Percentiles rank a stretch among this genome's conserved stretches.
Evolutionary conservation across 2,888 invertebrate species (phyloP).

Genomic region (Caenorhabditis doughertyi): DNA sequence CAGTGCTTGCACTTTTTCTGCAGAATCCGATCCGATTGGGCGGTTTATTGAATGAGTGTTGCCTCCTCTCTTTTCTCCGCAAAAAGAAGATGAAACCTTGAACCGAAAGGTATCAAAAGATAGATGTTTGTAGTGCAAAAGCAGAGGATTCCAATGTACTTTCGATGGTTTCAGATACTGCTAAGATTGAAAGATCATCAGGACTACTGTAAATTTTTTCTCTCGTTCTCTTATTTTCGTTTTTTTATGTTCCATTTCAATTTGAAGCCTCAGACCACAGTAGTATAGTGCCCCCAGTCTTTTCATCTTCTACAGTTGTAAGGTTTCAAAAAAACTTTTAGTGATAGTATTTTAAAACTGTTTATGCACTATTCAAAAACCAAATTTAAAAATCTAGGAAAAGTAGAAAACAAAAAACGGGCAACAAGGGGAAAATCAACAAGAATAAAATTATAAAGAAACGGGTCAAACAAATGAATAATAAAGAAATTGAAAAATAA

Average conservation of each 20-base stretch:
- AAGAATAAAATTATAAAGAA: conserved; percentile 16
- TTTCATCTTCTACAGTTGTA: too few relatives aligned
- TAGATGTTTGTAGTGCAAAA: conserved; percentile 1
- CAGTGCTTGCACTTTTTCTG: conserved; percentile 22
- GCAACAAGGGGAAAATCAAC: conserved; percentile 29
- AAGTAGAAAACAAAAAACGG: not conserved
- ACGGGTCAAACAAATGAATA: not conserved
- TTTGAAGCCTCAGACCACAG: too few relatives aligned
- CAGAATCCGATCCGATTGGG: conserved; percentile 3
- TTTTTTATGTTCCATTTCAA: too few relatives aligned
- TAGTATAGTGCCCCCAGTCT: too few relatives aligned
- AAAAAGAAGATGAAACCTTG: conserved; percentile 22
- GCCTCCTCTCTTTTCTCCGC: not conserved
- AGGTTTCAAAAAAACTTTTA: too few relatives aligned
- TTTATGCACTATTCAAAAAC: not conserved
- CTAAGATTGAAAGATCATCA: too few relatives aligned
- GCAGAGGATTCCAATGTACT: not conserved
- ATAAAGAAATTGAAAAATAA: not conserved
- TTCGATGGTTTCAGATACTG: not conserved
- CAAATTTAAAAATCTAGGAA: not conserved
- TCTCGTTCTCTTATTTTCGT: too few relatives aligned
- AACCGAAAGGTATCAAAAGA: conserved; percentile 7
- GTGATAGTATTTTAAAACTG: too few relatives aligned
- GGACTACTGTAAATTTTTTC: too few relatives aligned
- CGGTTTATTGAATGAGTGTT: conserved; percentile 4